Conservation (phyloP, 2,113 vertebrate species). For the Chaetodon auriga region DNA sequence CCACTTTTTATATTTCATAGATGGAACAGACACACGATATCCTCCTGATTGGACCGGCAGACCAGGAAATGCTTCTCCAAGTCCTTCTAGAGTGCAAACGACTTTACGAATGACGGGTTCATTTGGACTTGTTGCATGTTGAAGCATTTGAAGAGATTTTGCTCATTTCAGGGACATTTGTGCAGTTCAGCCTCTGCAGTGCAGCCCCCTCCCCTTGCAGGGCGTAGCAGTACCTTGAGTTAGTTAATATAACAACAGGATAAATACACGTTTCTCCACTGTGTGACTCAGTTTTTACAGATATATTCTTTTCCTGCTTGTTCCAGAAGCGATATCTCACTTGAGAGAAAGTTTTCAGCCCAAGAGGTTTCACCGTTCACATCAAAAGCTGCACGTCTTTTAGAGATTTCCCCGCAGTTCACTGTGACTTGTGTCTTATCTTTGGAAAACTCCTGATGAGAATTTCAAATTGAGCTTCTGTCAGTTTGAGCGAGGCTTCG, state of each 20-base stretch:
- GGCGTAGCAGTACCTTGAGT: not conserved
- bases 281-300: not conserved
- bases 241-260: not conserved
- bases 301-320: not conserved
- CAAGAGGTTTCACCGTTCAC: not conserved
- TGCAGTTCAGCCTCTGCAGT: too few species aligned
- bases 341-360: not conserved
- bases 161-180: too few species aligned
- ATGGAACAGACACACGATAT: too few species aligned
- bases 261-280: not conserved
- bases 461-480: conserved; percentile 36
- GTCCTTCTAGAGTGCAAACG: too few species aligned
- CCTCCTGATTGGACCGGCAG: too few species aligned
- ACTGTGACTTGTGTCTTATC: not conserved
- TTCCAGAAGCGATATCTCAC: not conserved
- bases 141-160: too few species aligned
- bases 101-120: too few species aligned
- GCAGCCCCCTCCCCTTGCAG: not conserved
- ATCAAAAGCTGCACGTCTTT: conserved; percentile 17
- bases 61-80: too few species aligned
- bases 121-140: too few species aligned
- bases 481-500: not conserved
- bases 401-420: not conserved
- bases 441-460: conserved; percentile 26
- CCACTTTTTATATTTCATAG: too few species aligned